Conservation (phyloP, 2,888 invertebrate species). For the Scaptomyza cyrtandrae region DNA sequence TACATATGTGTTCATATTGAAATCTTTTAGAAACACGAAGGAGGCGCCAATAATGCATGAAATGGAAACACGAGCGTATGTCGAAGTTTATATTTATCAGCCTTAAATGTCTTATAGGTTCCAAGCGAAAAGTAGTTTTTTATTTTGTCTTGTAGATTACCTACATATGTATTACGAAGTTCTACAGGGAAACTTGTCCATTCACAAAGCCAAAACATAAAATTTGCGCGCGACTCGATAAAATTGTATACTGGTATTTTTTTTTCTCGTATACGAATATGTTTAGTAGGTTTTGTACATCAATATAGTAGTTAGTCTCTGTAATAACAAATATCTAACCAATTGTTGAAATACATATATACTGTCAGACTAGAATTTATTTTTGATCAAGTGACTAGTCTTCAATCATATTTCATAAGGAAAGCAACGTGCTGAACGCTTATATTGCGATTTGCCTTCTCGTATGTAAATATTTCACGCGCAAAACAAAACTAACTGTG, state of each 20-base stretch:
- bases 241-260: conserved; percentile 57
- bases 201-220: conserved; percentile 34
- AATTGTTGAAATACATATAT: conserved; percentile 11
- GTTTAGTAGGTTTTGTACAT: conserved; percentile 20
- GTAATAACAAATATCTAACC: conserved; percentile 24
- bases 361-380: conserved; percentile 10
- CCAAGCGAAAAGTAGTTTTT: background rate
- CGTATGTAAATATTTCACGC: conserved; percentile 52
- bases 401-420: conserved; percentile 26
- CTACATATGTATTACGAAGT: background rate
- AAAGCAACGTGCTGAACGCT: conserved; percentile 54
- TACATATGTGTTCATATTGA: too few relatives aligned
- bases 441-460: conserved; percentile 30
- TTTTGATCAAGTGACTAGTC: conserved; percentile 41
- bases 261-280: conserved; percentile 33
- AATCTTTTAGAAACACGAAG: too few relatives aligned
- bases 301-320: conserved; percentile 33
- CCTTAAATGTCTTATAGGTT: background rate
- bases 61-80: background rate
- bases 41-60: too few relatives aligned
- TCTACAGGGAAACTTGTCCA: conserved; percentile 16
- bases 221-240: conserved; percentile 50
- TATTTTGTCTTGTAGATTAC: background rate
- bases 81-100: background rate
- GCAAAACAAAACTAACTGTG: conserved; percentile 52